Percentiles rank a stretch among this genome's conserved stretches.
Evolutionary conservation across 2,113 vertebrate species (phyloP).

Genomic region (Puntigrus tetrazona): DNA sequence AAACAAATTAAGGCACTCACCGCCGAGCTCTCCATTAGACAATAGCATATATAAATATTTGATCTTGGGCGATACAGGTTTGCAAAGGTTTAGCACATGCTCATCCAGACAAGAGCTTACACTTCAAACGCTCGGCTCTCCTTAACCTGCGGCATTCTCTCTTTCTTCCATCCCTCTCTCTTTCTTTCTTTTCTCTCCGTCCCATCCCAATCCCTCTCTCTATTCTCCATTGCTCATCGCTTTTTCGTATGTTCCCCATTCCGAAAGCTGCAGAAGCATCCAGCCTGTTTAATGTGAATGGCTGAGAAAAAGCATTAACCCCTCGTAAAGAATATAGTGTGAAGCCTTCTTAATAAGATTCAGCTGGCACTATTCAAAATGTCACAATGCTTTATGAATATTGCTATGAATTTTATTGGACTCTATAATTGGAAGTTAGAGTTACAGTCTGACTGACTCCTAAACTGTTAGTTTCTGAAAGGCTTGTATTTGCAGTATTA

Average conservation of each 20-base stretch:
- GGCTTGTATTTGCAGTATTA: not conserved
- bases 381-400: conserved; percentile 67
- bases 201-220: conserved; percentile 55
- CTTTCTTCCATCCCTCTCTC: conserved; percentile 54
- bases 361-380: conserved; percentile 69
- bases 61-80: conserved; percentile 77
- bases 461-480: not conserved
- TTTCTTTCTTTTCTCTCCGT: conserved; percentile 63
- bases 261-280: not conserved
- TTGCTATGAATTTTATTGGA: conserved; percentile 58
- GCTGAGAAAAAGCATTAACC: conserved; percentile 62
- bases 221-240: conserved; percentile 40
- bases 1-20: conserved; percentile 78
- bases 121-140: conserved; percentile 64
- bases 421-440: conserved; percentile 45
- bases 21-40: conserved; percentile 67
- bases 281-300: not conserved
- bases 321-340: conserved; percentile 64
- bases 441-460: not conserved
- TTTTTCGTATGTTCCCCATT: not conserved
- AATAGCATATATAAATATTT: conserved; percentile 85
- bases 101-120: conserved; percentile 74
- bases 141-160: conserved; percentile 49
- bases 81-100: conserved; percentile 79
- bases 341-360: conserved; percentile 69